Base-by-base conservation (phyloP, 2,113 vertebrate species). In the Pyxicephalus adspersus region DNA sequence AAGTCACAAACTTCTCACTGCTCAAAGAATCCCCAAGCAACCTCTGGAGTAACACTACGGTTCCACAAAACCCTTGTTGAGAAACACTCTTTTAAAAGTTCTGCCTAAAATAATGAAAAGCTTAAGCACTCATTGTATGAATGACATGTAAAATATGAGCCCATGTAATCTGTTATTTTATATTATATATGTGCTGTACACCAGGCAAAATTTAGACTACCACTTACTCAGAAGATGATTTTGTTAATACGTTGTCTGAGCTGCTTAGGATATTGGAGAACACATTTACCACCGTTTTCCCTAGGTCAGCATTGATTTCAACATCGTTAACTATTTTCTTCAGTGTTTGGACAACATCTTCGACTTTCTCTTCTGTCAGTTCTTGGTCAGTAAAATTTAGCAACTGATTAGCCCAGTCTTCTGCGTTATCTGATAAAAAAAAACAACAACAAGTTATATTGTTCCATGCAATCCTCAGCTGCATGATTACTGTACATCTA, bases 191-290 rank as follows among this genome's bases (percentile, higher is more conserved):
- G 15, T 45, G 15, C 38, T 1, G 58, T 5, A 60, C 73, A 74
- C 1, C 9, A 63, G 64, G 16, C 38, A 4, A 74, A 83, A 28
- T 3, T 17, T 34, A 55, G 8, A 70, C 54, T 80, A 85, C 58
- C 78, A 92, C 94, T 92, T 91, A 98, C 97, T 88, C 93, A 80
- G 94, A 94, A 20, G 96, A 97, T 18, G 94, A 91, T 7, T 89
- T 87, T 22, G 93, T 89, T 83, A 93, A 87, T 4, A 90, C 88
- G 8, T 85, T 89, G 64, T 94, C 93, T 0, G 96, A 92, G 91
- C 94, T 95, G 58, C 83, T 93, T 85, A 98, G 92, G 82, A 99
- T 95, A 81, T 99, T 99, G 83, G 98, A 99, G 92, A 99, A 95
- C 87, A 98, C 95, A 68, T 90, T 93, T 86, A 99, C 91, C 22